These are phyloP conservation scores for Drosophila cardini DNA, from an alignment of 1,140 invertebrate genomes.

Conservation along the genomic window DNA sequence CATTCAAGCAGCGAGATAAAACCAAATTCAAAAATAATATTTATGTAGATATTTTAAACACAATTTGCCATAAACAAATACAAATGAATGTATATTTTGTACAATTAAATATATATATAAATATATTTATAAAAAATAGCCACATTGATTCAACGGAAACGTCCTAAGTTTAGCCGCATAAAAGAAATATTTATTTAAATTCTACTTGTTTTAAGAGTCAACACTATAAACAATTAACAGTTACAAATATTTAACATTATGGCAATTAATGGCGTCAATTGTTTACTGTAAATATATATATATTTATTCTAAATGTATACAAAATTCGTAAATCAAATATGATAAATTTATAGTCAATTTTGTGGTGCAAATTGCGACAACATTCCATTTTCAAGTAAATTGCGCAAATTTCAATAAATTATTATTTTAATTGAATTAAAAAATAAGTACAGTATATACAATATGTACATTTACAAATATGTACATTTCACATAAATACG, in stretches of 20 bases:
- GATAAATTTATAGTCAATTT: constrained; percentile 70
- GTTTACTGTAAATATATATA: constrained; percentile 71
- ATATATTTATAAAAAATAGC: constrained; percentile 41
- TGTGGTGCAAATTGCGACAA: constrained; percentile 44
- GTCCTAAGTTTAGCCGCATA: constrained; percentile 48
- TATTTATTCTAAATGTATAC: constrained; percentile 50
- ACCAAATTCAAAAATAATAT: constrained; percentile 30
- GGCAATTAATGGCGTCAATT: constrained; percentile 79
- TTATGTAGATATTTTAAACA: constrained; percentile 46
- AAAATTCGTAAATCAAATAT: constrained; percentile 45
- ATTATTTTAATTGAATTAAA: constrained; percentile 17
- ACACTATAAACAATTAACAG: constrained; percentile 14
- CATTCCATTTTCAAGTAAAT: constrained; percentile 22
- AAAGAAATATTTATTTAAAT: background rate
- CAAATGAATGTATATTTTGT: constrained; percentile 46
- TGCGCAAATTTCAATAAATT: constrained; percentile 27
- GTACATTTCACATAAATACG: too few relatives aligned
- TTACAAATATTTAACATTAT: constrained; percentile 47
- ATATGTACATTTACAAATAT: too few relatives aligned
- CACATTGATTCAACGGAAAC: constrained; percentile 44
- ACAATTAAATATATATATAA: constrained; percentile 32
- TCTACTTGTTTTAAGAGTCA: constrained; percentile 15
- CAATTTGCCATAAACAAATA: constrained; percentile 12
- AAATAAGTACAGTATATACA: background rate
- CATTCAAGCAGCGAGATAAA: background rate